These are phyloP conservation scores for Sitobion miscanthi DNA, from an alignment of 1,140 invertebrate species.

Conservation along the genomic window DNA sequence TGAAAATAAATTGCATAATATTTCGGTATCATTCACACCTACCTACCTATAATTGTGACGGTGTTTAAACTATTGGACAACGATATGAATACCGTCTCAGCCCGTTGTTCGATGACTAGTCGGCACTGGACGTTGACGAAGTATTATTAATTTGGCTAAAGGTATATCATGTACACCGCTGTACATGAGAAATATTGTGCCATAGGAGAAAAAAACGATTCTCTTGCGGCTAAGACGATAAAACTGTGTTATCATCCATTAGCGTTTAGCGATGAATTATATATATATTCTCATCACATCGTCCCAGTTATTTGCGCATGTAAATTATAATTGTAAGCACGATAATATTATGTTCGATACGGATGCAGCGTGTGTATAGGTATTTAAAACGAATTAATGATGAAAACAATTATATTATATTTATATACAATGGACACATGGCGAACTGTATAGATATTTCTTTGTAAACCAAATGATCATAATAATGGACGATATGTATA, in stretches of 20 bases:
- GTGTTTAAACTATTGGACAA: neutral
- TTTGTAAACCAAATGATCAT: no score
- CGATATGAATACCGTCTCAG: no score
- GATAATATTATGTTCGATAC: neutral
- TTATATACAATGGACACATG: no score
- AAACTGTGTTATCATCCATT: neutral
- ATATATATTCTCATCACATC: conserved; percentile 9
- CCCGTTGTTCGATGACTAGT: neutral
- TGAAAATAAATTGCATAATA: neutral
- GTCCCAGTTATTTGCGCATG: neutral
- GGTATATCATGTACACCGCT: neutral
- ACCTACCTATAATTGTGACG: neutral
- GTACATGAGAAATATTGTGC: neutral
- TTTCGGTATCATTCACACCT: neutral
- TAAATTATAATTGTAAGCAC: neutral
- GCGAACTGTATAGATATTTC: no score
- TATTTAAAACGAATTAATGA: no score
- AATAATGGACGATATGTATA: no score
- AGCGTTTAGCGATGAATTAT: neutral
- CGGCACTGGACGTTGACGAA: neutral
- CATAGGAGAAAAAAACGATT: neutral
- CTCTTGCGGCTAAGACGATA: neutral
- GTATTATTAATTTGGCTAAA: neutral
- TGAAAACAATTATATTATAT: no score
- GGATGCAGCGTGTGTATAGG: no score